Conservation (phyloP, 2,113 vertebrate genomes). For the Pseudois nayaur region DNA sequence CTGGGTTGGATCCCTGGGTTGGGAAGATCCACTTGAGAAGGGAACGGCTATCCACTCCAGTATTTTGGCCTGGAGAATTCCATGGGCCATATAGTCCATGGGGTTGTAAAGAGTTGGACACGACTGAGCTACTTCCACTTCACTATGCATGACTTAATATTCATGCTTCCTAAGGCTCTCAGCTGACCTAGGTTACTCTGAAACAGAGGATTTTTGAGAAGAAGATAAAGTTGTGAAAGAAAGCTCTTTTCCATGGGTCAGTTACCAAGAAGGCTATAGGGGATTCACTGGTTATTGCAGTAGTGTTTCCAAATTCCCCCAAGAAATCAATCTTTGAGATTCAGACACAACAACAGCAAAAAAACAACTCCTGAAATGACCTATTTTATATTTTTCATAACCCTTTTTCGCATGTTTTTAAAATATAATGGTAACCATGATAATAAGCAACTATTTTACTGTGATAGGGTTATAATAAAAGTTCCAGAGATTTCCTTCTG, state of each 20-base stretch:
- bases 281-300: background rate
- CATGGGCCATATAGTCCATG: background rate
- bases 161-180: background rate
- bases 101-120: background rate
- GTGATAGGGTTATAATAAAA: background rate
- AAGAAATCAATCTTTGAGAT: background rate
- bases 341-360: background rate
- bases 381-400: background rate
- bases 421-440: background rate
- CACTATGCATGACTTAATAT: background rate
- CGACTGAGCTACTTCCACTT: background rate
- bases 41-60: background rate
- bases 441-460: background rate
- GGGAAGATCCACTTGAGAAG: background rate
- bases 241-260: background rate
- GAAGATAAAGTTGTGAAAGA: background rate
- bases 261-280: background rate
- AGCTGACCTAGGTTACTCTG: background rate
- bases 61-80: background rate
- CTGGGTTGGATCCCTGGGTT: background rate
- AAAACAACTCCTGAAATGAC: background rate
- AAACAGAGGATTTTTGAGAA: background rate
- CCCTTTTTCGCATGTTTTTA: background rate
- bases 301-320: background rate
- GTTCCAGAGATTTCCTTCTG: background rate